Conservation (phyloP, 1,140 invertebrate genomes). For the Pollicipes pollicipes region DNA sequence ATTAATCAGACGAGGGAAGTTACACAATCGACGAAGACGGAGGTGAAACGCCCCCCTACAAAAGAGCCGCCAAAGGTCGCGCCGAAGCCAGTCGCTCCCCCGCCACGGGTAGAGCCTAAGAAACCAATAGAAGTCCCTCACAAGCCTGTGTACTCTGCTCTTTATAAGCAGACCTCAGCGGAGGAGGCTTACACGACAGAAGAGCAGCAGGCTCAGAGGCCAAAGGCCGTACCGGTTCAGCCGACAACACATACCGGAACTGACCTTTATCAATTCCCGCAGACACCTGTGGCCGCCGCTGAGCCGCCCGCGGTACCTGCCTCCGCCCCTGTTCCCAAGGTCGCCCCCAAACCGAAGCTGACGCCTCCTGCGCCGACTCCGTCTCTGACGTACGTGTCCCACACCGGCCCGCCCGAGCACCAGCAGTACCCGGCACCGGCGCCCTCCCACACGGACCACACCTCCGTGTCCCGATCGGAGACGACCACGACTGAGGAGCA, state of each 20-base stretch:
- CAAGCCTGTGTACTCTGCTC: neutral
- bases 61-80: neutral
- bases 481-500: neutral
- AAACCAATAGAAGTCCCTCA: neutral
- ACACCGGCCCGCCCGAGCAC: neutral
- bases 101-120: neutral
- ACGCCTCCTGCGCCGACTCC: constrained; percentile 7
- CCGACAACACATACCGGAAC: neutral
- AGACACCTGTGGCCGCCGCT: constrained; percentile 8
- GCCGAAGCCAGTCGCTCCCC: neutral
- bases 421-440: neutral
- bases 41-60: neutral
- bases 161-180: neutral
- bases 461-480: neutral
- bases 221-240: constrained; percentile 7
- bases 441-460: neutral
- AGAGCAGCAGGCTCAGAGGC: constrained; percentile 12
- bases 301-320: constrained; percentile 11
- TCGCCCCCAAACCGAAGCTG: neutral
- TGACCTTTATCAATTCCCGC: neutral
- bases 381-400: neutral
- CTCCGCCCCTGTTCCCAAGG: constrained; percentile 6
- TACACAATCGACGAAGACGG: neutral
- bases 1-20: no score
- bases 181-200: neutral